A percentile compares a stretch with the other conserved stretches of the same genome.
These are phyloP conservation scores for Bergia sp. DNA, from an alignment of 92 coral and sea anemone genomes.

Conservation along the genomic window DNA sequence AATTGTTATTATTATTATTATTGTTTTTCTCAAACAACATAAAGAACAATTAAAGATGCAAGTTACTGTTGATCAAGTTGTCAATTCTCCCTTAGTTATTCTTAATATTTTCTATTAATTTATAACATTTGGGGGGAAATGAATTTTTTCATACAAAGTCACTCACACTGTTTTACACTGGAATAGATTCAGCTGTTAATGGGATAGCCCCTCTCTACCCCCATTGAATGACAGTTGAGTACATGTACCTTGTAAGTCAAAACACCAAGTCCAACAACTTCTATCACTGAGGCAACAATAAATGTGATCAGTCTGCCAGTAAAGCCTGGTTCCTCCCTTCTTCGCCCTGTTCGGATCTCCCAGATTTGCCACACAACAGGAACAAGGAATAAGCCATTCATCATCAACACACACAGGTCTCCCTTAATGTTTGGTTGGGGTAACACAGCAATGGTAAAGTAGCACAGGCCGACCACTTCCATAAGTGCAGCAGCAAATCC, in stretches of 20 bases:
- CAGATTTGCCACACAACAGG: constrained; percentile 75
- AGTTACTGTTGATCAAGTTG: no score
- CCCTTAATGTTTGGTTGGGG: constrained; percentile 44
- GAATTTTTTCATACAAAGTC: no score
- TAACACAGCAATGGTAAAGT: constrained; percentile 67
- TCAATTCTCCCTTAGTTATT: no score
- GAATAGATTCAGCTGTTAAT: no score
- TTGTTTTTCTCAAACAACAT: no score
- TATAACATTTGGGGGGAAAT: no score
- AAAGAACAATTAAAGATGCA: no score
- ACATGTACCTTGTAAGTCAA: constrained; percentile 52
- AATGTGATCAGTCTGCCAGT: constrained; percentile 4
- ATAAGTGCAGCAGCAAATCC: constrained; percentile 63
- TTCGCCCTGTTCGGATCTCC: constrained; percentile 20
- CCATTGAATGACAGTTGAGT: no score
- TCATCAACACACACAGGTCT: constrained; percentile 68
- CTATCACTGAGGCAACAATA: constrained; percentile 53
- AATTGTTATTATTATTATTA: no score
- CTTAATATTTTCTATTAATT: no score
- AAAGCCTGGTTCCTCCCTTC: background rate
- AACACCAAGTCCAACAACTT: constrained; percentile 62
- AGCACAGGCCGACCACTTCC: constrained; percentile 83
- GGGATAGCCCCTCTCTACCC: no score
- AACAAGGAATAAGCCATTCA: constrained; percentile 77
- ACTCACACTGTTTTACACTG: no score